Evolutionary conservation across 2,113 vertebrate genomes (phyloP).

Genomic region (Serilophus lunatus): DNA sequence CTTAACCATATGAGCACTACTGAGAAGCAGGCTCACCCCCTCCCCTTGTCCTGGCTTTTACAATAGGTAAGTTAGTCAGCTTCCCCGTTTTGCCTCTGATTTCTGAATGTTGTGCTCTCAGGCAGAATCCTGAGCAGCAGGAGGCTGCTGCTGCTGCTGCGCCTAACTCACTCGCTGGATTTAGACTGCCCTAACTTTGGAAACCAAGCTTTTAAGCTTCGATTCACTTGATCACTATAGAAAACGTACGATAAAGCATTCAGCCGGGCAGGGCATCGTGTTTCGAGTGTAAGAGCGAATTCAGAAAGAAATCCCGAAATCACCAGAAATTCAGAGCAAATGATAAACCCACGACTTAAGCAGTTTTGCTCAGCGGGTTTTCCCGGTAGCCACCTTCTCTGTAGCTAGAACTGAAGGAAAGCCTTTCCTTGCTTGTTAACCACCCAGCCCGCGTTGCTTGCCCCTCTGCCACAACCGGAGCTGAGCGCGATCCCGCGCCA

Average conservation of each 20-base stretch:
- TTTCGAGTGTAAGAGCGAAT: neutral
- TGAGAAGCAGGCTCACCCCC: neutral
- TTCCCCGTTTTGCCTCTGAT: neutral
- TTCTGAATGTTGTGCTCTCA: conserved; percentile 10
- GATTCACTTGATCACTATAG: neutral
- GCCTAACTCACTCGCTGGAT: neutral
- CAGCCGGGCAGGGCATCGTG: neutral
- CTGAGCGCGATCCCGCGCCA: neutral
- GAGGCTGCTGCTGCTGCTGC: neutral
- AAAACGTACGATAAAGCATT: neutral
- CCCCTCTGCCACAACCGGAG: neutral
- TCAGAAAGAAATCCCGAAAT: neutral
- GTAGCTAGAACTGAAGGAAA: neutral
- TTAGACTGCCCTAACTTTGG: neutral
- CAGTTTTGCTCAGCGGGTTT: neutral
- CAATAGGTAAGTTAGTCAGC: conserved; percentile 1
- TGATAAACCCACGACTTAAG: neutral
- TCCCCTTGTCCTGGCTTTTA: neutral
- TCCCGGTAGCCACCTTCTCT: neutral
- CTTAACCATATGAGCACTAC: neutral
- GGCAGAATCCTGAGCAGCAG: conserved; percentile 26
- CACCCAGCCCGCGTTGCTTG: neutral
- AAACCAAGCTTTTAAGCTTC: neutral
- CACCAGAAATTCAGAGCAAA: neutral
- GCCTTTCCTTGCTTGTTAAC: neutral